phyloP scores from a whole-genome alignment of 2,797 vertebrate genomes.

The Danio jaintianensis region DNA sequence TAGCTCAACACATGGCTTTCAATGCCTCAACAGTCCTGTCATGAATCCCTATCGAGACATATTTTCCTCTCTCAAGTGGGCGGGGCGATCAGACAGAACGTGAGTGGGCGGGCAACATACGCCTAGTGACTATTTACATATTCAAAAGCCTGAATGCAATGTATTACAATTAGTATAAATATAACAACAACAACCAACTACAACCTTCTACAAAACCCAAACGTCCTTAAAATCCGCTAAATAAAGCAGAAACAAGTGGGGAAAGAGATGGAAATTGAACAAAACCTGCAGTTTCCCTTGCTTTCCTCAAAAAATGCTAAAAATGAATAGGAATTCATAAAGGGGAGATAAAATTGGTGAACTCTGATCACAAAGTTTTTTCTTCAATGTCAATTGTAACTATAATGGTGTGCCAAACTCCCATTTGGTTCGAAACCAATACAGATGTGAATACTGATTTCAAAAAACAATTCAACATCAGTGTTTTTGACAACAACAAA shows the following conservation, averaged over 20 bases:
- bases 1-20: slow-evolving; percentile 12
- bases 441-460: not conserved
- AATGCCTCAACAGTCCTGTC: not conserved
- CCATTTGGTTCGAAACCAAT: too few species aligned
- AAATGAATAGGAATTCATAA: too few species aligned
- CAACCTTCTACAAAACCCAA: not conserved
- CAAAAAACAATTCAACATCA: not conserved
- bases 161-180: not conserved
- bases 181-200: slow-evolving; percentile 15
- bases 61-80: slow-evolving; percentile 66
- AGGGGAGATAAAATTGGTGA: not conserved
- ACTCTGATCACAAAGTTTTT: too few species aligned
- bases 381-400: too few species aligned
- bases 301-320: too few species aligned
- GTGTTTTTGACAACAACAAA: not conserved
- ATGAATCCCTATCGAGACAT: slow-evolving; percentile 29
- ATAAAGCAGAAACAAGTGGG: slow-evolving; percentile 4
- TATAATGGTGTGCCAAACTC: too few species aligned
- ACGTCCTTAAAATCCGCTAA: not conserved
- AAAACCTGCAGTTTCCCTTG: slow-evolving; percentile 39
- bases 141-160: slow-evolving; percentile 65
- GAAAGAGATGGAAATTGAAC: slow-evolving; percentile 13
- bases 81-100: slow-evolving; percentile 63
- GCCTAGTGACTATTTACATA: slow-evolving; percentile 72
- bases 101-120: slow-evolving; percentile 71